Evolutionary conservation across 2,888 invertebrate species (phyloP).

Genomic region (Drosophila prolongata): DNA sequence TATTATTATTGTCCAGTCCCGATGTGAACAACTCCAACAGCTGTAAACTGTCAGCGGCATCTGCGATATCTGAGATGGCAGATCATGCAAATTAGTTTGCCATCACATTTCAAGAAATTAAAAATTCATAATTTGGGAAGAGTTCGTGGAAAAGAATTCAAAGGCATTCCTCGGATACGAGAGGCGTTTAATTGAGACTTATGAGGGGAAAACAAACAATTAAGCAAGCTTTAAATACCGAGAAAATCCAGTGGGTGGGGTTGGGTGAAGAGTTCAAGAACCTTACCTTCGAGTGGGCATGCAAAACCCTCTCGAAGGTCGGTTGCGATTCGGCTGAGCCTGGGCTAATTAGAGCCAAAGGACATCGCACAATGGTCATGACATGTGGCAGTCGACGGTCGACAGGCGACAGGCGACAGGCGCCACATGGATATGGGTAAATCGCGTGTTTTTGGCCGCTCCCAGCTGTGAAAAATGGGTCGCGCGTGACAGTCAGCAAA

Average conservation of each 20-base stretch:
- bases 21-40: constrained; percentile 48
- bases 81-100: constrained; percentile 61
- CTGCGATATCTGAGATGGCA: constrained; percentile 21
- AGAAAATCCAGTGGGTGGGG: constrained; percentile 47
- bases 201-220: constrained; percentile 65
- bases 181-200: constrained; percentile 35
- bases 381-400: constrained; percentile 30
- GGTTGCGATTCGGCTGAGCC: constrained; percentile 1
- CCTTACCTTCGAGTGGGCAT: constrained; percentile 23
- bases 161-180: constrained; percentile 15
- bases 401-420: constrained; percentile 37
- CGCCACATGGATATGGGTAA: constrained; percentile 59
- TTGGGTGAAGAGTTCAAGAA: constrained; percentile 32
- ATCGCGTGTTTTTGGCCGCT: constrained; percentile 68
- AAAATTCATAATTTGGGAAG: constrained; percentile 41
- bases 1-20: constrained; percentile 30
- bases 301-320: constrained; percentile 29
- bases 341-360: constrained; percentile 42
- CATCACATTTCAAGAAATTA: constrained; percentile 32
- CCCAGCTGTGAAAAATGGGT: constrained; percentile 64
- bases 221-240: constrained; percentile 53
- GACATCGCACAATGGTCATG: constrained; percentile 38
- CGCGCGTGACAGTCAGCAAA: constrained; percentile 60
- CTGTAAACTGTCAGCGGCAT: constrained; percentile 61
- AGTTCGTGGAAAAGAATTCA: constrained; percentile 44